Base-by-base conservation (phyloP, 2,797 vertebrate species). In the Octomys mimax region DNA sequence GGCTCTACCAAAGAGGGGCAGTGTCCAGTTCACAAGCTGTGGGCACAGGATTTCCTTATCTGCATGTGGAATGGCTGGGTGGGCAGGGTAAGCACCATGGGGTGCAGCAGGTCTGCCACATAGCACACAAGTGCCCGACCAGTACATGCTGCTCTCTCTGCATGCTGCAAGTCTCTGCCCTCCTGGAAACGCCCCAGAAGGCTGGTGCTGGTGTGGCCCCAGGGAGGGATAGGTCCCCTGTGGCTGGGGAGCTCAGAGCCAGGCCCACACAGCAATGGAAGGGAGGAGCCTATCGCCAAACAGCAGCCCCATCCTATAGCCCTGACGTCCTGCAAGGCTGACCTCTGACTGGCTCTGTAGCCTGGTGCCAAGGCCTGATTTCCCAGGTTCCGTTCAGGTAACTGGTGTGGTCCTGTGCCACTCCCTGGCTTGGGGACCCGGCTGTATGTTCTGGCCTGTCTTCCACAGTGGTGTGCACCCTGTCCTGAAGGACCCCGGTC, bases 381-480 rank as follows among this genome's bases (percentile, higher is more conserved):
- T 61, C 33, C 21, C 49, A n/a, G 21, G 26, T 36, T 57, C 46
- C 28, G 24, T 39, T 11, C 24, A 12, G 70, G 24, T 22, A 24
- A 2, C 71, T 14, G 12, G 22, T 26, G 39, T 42, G 49, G n/a
- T 10, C 59, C n/a, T 6, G 19, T 33, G 5, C 9, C 14, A 19
- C 46, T 31, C 14, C 73, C 26, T 18, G 3, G 73, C 73, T 49
- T 52, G 28, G 75, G 26, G 28, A 33, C 46, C 75, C 2, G 1
- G 28, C 28, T 59, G 22, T 8, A 14, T n/a, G 33, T 28, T 3
- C 39, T 79, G 9, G 24, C 36, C 39, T 19, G n/a, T n/a, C 8
- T 12, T 28, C 61, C 61, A 0, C 0, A 57, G 33, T 1, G 21
- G 33, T 13, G 8, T 39, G 21, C 2, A 39, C 39, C 39, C 39